Conservation (phyloP, 2,797 vertebrate genomes). For the Sorex maritimensis region DNA sequence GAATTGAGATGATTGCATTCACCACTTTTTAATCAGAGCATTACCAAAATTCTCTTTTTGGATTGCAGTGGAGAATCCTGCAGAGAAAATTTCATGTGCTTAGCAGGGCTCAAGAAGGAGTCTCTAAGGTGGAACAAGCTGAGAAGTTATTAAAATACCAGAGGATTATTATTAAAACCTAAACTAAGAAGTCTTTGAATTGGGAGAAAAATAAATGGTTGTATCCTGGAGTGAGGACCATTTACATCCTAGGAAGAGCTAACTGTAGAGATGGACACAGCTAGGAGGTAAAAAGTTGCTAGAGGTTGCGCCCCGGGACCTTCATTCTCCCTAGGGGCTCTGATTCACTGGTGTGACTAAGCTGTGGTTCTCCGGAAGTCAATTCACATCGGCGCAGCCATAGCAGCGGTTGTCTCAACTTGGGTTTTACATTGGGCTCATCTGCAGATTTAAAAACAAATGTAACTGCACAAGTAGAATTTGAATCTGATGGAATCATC, state of each 20-base stretch:
- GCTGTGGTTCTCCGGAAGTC: not conserved
- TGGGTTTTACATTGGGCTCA: not conserved
- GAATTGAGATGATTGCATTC: constrained; percentile 1
- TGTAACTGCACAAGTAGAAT: not conserved
- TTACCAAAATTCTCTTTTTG: constrained; percentile 25
- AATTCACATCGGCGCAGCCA: not conserved
- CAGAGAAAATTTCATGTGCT: constrained; percentile 14
- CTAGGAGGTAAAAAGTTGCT: constrained; percentile 5
- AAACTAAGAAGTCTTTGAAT: constrained; percentile 19
- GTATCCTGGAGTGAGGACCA: not conserved
- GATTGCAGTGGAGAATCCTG: not conserved
- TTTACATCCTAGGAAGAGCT: constrained; percentile 23
- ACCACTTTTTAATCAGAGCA: constrained; percentile 53
- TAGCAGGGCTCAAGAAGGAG: constrained; percentile 6
- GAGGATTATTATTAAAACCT: constrained; percentile 57
- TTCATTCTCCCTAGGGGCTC: not conserved
- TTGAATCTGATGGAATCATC: not conserved
- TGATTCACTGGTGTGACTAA: not conserved
- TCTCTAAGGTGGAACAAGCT: not conserved
- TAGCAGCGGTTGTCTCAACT: not conserved
- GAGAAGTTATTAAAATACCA: constrained; percentile 35
- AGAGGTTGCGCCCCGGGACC: not conserved
- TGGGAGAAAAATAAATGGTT: not conserved
- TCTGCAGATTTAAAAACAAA: not conserved
- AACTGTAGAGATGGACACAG: not conserved